A percentile compares a stretch with the other conserved stretches of the same genome.
Evolutionary conservation across 2,113 vertebrate species (phyloP).

Genomic region (Circaetus cinerascens): DNA sequence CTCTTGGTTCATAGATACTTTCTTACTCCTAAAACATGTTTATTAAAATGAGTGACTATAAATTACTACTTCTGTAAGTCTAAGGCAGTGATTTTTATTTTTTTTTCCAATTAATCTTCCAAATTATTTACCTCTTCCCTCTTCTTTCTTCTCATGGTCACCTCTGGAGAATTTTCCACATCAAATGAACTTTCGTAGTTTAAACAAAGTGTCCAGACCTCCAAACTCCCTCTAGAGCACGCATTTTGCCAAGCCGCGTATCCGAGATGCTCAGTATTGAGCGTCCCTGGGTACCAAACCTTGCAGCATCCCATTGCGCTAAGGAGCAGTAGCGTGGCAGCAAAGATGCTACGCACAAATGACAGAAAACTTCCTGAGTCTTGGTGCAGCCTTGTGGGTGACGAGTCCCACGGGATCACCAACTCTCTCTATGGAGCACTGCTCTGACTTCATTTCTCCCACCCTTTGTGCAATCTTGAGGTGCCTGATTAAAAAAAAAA

Average conservation of each 20-base stretch:
- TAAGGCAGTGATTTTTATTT: background rate
- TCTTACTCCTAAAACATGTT: background rate
- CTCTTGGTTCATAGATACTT: background rate
- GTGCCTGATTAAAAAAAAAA: background rate
- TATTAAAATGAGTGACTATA: background rate
- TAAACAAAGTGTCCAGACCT: background rate
- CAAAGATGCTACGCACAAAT: background rate
- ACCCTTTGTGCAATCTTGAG: background rate
- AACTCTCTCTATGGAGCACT: background rate
- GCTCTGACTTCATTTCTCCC: background rate
- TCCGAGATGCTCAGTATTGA: background rate
- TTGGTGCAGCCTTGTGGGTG: background rate
- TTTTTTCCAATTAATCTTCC: background rate
- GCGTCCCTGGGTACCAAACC: no score
- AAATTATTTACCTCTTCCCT: background rate
- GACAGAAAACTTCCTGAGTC: no score
- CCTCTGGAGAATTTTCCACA: background rate
- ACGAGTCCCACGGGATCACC: fast-evolving
- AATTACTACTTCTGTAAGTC: background rate
- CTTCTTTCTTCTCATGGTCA: background rate
- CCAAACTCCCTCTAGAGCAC: background rate
- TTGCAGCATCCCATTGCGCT: background rate
- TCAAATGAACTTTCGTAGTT: background rate
- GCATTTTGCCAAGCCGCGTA: fast-evolving
- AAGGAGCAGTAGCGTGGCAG: background rate